These are phyloP conservation scores for Elmis aenea DNA, from an alignment of 2,888 invertebrate genomes.

Conservation along the genomic window DNA sequence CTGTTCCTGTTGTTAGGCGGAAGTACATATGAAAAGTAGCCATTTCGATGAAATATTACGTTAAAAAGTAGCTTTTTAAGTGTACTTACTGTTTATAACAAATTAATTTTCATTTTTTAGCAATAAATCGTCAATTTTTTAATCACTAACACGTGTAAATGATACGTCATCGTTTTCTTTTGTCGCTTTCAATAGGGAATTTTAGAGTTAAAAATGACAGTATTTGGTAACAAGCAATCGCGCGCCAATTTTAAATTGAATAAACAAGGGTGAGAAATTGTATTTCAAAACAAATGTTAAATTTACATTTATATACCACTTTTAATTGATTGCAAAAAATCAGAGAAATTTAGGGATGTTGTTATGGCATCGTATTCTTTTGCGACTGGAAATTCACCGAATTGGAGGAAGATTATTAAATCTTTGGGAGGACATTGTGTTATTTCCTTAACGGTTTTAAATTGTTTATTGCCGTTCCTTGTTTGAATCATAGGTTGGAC, in stretches of 20 bases:
- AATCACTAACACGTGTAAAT: conserved; percentile 19
- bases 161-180: conserved; percentile 22
- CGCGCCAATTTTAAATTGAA: too few species aligned
- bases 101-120: conserved; percentile 14
- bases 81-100: conserved; percentile 17
- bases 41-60: conserved; percentile 33
- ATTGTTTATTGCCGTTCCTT: neutral
- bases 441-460: conserved; percentile 8
- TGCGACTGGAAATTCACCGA: neutral
- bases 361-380: neutral
- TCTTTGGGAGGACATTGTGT: conserved; percentile 4
- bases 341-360: neutral
- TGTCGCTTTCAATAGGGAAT: too few species aligned
- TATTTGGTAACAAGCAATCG: too few species aligned
- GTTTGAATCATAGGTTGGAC: too few species aligned
- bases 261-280: too few species aligned
- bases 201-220: too few species aligned
- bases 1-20: conserved; percentile 57
- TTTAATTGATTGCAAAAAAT: neutral
- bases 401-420: conserved; percentile 5
- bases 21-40: conserved; percentile 38
- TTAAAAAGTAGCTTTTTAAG: conserved; percentile 10
- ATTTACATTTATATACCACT: conserved; percentile 7
- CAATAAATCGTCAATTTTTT: conserved; percentile 15
- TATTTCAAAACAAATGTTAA: too few species aligned